These are phyloP conservation scores for Drosophila infuscata DNA, from an alignment of 2,888 invertebrate species.

Conservation along the genomic window DNA sequence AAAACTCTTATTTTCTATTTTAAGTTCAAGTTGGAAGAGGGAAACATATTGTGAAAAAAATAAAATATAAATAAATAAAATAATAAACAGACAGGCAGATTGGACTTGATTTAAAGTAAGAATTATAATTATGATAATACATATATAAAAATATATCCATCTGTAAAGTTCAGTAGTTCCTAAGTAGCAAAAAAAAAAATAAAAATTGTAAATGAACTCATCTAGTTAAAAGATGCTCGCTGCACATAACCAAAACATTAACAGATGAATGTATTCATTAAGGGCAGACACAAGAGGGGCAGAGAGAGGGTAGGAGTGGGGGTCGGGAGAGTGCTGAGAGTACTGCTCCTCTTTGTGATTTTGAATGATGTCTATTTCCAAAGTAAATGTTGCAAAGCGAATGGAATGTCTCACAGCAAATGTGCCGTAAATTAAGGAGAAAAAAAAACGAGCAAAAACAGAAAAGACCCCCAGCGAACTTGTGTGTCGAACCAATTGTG, in stretches of 20 bases:
- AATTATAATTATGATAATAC: background rate
- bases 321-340: background rate
- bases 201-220: constrained; percentile 32
- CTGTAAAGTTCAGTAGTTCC: background rate
- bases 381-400: constrained; percentile 72
- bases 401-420: constrained; percentile 61
- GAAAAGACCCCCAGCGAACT: constrained; percentile 69
- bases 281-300: background rate
- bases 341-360: constrained; percentile 12
- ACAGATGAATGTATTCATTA: constrained; percentile 47
- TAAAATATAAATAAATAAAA: background rate
- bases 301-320: background rate
- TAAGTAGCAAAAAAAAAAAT: background rate
- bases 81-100: background rate
- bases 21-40: background rate
- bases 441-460: constrained; percentile 12
- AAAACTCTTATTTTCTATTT: constrained; percentile 1
- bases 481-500: constrained; percentile 13
- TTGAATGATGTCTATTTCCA: constrained; percentile 75
- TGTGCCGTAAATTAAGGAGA: constrained; percentile 68
- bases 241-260: constrained; percentile 48
- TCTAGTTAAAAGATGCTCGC: constrained; percentile 40
- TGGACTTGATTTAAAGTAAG: background rate
- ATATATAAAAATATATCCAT: too few relatives aligned
- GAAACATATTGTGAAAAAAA: background rate